phyloP scores from a whole-genome alignment of 2,797 vertebrate species.

The Chiloscyllium punctatum region DNA sequence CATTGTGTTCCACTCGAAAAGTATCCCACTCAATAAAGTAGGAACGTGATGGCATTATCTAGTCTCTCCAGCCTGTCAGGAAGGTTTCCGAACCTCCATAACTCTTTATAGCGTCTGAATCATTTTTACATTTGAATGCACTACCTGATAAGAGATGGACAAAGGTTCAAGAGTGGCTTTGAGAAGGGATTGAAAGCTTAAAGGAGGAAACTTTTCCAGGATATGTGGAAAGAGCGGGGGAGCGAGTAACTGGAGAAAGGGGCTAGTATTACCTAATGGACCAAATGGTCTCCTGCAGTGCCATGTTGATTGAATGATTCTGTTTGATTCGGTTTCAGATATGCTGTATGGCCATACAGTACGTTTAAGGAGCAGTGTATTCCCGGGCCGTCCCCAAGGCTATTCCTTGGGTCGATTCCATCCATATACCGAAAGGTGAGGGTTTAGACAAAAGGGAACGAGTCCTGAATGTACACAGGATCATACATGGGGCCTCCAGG shows the following conservation, averaged over 20 bases:
- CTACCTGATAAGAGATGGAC: neutral
- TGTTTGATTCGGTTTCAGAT: neutral
- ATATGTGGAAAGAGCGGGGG: neutral
- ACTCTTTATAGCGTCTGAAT: neutral
- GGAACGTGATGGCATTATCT: neutral
- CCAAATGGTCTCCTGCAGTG: neutral
- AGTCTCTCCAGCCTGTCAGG: neutral
- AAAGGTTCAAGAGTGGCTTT: no score
- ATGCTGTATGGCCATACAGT: neutral
- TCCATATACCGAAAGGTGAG: conserved; percentile 18
- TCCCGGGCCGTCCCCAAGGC: neutral
- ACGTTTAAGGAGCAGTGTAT: neutral
- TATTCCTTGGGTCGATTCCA: neutral
- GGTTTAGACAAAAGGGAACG: no score
- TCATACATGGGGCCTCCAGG: neutral
- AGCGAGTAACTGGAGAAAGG: neutral
- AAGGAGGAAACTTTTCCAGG: neutral
- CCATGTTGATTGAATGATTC: neutral
- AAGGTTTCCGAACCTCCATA: neutral
- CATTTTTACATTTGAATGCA: neutral
- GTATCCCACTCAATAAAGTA: neutral
- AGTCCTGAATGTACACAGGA: neutral
- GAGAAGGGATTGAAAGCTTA: no score
- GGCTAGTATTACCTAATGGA: neutral
- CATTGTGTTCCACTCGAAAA: neutral